A percentile compares a stretch with the other conserved stretches of the same genome.
Evolutionary conservation across 37 sponge, comb jelly and placozoan species (phyloP).

Genomic region (Agelas oroides): DNA sequence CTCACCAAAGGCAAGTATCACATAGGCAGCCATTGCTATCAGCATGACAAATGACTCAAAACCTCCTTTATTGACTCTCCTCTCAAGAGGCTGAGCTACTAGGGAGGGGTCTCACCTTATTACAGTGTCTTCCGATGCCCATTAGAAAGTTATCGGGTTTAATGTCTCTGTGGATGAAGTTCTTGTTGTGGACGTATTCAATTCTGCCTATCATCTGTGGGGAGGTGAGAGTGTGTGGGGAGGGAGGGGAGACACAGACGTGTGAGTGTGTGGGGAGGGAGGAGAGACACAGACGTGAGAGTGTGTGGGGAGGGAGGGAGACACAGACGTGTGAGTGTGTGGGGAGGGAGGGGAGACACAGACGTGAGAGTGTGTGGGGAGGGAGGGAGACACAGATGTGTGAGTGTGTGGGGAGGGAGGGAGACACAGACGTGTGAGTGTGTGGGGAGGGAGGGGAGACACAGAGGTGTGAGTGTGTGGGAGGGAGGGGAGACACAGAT

Average conservation of each 20-base stretch:
- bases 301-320: neutral
- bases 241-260: neutral
- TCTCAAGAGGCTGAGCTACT: no score
- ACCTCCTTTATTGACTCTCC: no score
- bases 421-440: neutral
- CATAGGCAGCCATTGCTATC: no score
- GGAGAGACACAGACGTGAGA: no score
- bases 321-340: no score
- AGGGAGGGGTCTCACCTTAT: slow-evolving; percentile 81
- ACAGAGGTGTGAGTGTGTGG: no score
- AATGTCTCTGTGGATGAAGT: slow-evolving; percentile 99
- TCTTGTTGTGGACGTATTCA: slow-evolving; percentile 98
- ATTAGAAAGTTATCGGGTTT: slow-evolving; percentile 99
- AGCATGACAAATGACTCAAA: no score
- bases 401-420: no score
- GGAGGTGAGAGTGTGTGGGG: neutral
- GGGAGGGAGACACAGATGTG: no score
- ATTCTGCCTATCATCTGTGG: slow-evolving; percentile 97
- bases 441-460: neutral
- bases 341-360: no score
- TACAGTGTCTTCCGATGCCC: slow-evolving; percentile 96
- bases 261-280: neutral
- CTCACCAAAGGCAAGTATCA: no score
- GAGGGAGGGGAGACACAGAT: neutral
- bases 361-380: no score